Base-by-base conservation (phyloP, 2,888 invertebrate species). In the Gastracanthus pulcherrimus region DNA sequence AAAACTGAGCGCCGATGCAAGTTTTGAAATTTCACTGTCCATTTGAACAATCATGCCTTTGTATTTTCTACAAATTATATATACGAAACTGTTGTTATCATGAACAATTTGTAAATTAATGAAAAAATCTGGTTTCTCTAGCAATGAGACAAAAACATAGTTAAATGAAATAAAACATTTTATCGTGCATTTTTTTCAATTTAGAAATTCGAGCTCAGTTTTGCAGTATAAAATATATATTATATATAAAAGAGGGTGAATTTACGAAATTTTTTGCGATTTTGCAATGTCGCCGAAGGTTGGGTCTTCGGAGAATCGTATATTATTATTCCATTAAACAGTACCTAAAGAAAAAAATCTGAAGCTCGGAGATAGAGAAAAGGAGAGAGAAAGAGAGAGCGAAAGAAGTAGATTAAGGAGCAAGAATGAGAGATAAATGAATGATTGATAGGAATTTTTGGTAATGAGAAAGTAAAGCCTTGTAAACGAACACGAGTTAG, bases 241-340 rank as follows among this genome's bases (percentile, higher is more conserved):
- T 62, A 31, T 29, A 41, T 11, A 79, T 6, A 55, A 45, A 58
- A 31, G 41, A 26, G 19, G 26, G 31, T 51, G 13, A 72, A 72
- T 34, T 29, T 29, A 34, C 5, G 11, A 70, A 23, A 45, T 60
- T 77, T 64, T 48, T 70, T 69, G 31, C 26, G 60, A 70, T 19
- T 79, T 79, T 51, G 51, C 62, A 67, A 31, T 23, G 19, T 67
- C 13, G 16, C 51, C 70, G 70, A 70, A 70, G 62, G 48, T 70
- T 77, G 70, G 36, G 34, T 77, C 70, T 77, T 77, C 62, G 70
- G 62, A n/a, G 38, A 66, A 38, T 7, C 62, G 51, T 36, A 41
- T 26, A 72, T 77, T 67, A 79, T 74, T 48, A 72, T 81, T 75
- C 66, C 34, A 76, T 81, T 60, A 67, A 60, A 71, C 41, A 55